Conservation (phyloP, 2,797 vertebrate genomes). For the Mus caroli region DNA sequence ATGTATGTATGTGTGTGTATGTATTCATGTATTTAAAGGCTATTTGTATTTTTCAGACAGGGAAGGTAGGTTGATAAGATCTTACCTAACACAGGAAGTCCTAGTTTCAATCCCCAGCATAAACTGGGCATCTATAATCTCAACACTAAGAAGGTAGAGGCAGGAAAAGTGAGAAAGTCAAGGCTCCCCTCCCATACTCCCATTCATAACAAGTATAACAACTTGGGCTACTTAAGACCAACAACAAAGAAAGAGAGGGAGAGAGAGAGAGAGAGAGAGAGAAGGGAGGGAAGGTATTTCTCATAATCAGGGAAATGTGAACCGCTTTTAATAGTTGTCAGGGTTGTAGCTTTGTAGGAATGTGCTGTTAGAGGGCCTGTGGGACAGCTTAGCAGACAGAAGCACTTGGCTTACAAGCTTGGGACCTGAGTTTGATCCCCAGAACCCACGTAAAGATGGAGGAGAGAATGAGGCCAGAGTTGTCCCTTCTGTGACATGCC, state of each 20-base stretch:
- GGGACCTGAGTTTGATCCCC: too few species aligned
- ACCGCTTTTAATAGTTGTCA: not conserved
- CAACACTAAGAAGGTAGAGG: not conserved
- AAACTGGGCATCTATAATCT: not conserved
- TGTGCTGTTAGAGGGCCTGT: not conserved
- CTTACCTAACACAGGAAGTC: not conserved
- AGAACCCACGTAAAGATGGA: not conserved
- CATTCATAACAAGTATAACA: not conserved
- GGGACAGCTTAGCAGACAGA: not conserved
- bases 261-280: too few species aligned
- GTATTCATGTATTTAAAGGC: not conserved
- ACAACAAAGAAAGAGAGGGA: too few species aligned
- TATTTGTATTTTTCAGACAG: not conserved
- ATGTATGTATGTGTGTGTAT: not conserved
- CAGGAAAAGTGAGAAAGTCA: not conserved
- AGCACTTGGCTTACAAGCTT: too few species aligned
- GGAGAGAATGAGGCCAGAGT: not conserved
- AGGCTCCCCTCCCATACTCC: not conserved
- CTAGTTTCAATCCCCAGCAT: not conserved
- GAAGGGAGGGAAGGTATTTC: not conserved
- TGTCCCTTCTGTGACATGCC: not conserved
- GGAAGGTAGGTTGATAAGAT: not conserved
- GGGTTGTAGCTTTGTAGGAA: not conserved
- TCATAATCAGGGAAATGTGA: constrained; percentile 21
- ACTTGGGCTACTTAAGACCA: not conserved